Conservation (phyloP, 1,140 invertebrate genomes). For the Sitodiplosis mosellana region DNA sequence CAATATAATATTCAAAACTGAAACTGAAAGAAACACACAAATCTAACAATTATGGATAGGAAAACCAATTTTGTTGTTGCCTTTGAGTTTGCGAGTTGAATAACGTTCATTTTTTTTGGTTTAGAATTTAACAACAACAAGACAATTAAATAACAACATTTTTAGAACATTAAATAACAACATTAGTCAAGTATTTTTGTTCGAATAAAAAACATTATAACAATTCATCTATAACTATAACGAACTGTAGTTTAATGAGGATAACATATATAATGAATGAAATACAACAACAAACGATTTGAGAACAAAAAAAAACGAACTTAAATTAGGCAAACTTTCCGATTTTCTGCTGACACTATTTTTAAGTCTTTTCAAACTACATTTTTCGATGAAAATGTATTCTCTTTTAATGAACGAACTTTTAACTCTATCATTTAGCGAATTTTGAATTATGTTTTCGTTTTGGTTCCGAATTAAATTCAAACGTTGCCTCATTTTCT, state of each 20-base stretch:
- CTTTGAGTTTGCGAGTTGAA: conserved; percentile 4
- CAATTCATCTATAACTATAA: conserved; percentile 4
- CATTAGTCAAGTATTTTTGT: too few species aligned
- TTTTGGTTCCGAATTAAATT: too few species aligned
- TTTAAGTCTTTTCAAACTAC: too few species aligned
- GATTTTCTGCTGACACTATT: too few species aligned
- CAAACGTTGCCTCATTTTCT: neutral
- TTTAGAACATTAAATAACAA: too few species aligned
- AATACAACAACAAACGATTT: too few species aligned
- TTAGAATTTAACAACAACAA: conserved; percentile 3
- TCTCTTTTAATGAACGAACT: too few species aligned
- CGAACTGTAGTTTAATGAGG: conserved; percentile 9
- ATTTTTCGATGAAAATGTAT: too few species aligned
- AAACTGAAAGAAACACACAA: conserved; percentile 7
- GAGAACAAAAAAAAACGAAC: too few species aligned
- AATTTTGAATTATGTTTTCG: too few species aligned
- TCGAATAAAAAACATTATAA: conserved; percentile 3
- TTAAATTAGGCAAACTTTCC: neutral
- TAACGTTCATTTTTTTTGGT: neutral
- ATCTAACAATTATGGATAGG: conserved; percentile 1
- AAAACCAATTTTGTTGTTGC: conserved; percentile 3
- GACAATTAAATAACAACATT: too few species aligned
- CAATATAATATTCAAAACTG: conserved; percentile 10
- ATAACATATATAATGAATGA: conserved; percentile 10
- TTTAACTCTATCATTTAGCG: too few species aligned